phyloP scores from a whole-genome alignment of 2,113 vertebrate genomes.

The Eurystomus gularis region DNA sequence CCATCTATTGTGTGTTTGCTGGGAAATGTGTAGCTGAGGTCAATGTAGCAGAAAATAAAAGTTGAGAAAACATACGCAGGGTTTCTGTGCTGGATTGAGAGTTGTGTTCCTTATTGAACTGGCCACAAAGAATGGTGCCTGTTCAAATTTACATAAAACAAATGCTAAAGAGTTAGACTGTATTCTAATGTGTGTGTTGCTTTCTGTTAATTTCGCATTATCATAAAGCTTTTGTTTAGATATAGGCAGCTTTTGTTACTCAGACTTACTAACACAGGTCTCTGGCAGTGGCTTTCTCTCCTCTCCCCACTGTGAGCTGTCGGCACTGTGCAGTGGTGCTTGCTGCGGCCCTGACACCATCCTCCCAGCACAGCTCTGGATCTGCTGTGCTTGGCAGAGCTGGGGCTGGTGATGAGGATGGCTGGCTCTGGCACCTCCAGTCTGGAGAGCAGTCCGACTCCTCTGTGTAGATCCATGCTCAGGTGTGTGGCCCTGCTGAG shows the following conservation, averaged over 20 bases:
- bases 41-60: constrained; percentile 19
- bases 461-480: fast-evolving
- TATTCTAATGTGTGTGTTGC: not conserved
- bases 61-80: not conserved
- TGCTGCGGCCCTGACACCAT: fast-evolving
- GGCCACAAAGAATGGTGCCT: not conserved
- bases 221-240: constrained; percentile 26
- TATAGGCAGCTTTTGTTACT: not conserved
- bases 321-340: fast-evolving
- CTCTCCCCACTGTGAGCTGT: not conserved
- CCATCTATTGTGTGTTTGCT: not conserved
- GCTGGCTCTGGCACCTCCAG: fast-evolving
- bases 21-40: not conserved
- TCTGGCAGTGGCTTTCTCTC: not conserved
- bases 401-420: not conserved
- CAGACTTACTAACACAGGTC: not conserved
- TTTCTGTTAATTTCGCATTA: constrained; percentile 28
- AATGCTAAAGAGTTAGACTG: not conserved
- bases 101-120: not conserved
- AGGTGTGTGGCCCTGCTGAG: not conserved
- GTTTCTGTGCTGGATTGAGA: not conserved
- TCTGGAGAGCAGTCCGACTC: not conserved
- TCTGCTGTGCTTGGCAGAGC: fast-evolving
- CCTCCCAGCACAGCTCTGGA: fast-evolving
- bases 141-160: constrained; percentile 5